Percentiles rank a stretch among this genome's conserved stretches.
Conservation (phyloP, 2,888 invertebrate genomes). For the Thalpophila matura region DNA sequence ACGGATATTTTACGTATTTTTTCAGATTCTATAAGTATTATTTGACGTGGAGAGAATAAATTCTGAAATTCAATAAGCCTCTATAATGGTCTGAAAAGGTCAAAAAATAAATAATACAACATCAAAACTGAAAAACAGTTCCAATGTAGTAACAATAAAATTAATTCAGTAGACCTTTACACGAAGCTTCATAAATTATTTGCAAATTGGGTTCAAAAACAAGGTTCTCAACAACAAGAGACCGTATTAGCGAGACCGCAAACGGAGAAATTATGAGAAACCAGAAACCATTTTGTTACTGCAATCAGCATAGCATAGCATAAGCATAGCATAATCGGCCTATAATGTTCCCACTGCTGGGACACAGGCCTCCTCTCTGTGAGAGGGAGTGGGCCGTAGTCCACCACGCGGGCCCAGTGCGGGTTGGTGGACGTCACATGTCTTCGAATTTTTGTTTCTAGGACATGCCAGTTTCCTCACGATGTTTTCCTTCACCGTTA, state of each 20-base stretch:
- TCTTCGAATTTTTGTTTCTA: too few species aligned
- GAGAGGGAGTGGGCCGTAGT: too few species aligned
- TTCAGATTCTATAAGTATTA: not conserved
- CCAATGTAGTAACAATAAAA: slow-evolving; percentile 13
- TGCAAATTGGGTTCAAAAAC: slow-evolving; percentile 33
- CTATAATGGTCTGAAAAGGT: too few species aligned
- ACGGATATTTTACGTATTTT: not conserved
- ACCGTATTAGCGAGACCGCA: slow-evolving; percentile 27
- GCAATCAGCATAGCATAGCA: slow-evolving; percentile 12
- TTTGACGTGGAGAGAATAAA: not conserved
- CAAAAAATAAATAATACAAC: slow-evolving; percentile 19
- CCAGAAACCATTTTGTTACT: slow-evolving; percentile 15
- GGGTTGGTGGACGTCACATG: too few species aligned
- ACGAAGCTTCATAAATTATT: slow-evolving; percentile 33
- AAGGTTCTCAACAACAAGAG: slow-evolving; percentile 25
- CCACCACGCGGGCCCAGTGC: too few species aligned
- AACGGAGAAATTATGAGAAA: slow-evolving; percentile 24
- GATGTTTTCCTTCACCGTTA: too few species aligned
- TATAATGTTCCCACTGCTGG: too few species aligned
- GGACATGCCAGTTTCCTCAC: too few species aligned
- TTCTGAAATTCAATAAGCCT: too few species aligned
- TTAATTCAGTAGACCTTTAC: slow-evolving; percentile 11
- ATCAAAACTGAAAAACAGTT: slow-evolving; percentile 30
- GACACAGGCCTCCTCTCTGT: too few species aligned
- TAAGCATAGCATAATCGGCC: too few species aligned